Conservation (phyloP, 2,888 invertebrate species). For the Himalopsyche tibetana region DNA sequence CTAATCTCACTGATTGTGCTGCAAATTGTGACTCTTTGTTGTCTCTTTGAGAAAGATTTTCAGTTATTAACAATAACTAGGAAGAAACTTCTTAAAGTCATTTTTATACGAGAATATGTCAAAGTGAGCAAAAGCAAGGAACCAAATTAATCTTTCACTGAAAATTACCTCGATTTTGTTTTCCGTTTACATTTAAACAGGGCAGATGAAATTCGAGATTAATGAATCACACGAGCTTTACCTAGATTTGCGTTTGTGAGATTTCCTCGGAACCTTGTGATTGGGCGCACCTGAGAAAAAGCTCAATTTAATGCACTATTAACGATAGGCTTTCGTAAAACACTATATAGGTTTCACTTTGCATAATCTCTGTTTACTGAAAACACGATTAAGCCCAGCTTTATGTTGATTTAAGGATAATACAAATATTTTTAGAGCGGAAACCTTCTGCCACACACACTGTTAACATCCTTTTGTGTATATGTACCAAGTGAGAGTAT, state of each 20-base stretch:
- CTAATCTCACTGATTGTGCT: too few species aligned
- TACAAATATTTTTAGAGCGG: not conserved
- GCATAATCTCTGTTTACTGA: slow-evolving; percentile 3
- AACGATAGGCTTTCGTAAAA: slow-evolving; percentile 4
- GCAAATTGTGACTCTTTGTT: too few species aligned
- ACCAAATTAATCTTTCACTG: not conserved
- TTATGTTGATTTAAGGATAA: slow-evolving; percentile 17
- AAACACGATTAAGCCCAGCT: slow-evolving; percentile 15
- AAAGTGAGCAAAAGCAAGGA: too few species aligned
- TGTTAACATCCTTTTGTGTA: too few species aligned
- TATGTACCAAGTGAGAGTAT: too few species aligned
- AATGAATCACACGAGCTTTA: slow-evolving; percentile 41
- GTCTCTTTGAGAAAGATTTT: too few species aligned
- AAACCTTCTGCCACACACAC: too few species aligned
- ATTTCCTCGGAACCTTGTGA: slow-evolving; percentile 1
- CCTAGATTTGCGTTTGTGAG: not conserved
- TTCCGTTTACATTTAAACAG: slow-evolving; percentile 1
- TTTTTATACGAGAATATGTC: too few species aligned
- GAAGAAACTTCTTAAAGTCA: too few species aligned
- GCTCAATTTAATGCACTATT: slow-evolving; percentile 41
- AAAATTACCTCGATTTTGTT: not conserved
- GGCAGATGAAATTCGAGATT: not conserved
- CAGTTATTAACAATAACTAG: too few species aligned
- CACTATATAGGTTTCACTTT: slow-evolving; percentile 35
- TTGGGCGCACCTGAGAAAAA: slow-evolving; percentile 37